These are phyloP conservation scores for Grammomys dolichurus DNA, from an alignment of 2,113 vertebrate species.

Conservation along the genomic window DNA sequence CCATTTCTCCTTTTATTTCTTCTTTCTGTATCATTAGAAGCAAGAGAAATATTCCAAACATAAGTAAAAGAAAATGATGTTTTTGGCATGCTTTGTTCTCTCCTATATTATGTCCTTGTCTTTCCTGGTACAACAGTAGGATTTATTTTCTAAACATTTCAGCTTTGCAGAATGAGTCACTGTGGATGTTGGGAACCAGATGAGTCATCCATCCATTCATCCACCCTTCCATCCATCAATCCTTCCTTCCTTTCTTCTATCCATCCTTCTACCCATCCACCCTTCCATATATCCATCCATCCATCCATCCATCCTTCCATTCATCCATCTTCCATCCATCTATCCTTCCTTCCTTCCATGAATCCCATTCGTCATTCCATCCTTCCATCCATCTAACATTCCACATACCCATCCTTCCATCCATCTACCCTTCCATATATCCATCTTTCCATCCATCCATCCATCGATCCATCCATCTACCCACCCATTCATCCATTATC, in stretches of 20 bases:
- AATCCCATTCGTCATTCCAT: too few relatives aligned
- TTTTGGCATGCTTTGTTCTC: constrained; percentile 17
- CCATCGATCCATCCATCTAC: too few relatives aligned
- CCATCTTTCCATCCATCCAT: too few relatives aligned
- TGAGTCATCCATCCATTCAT: constrained; percentile 19
- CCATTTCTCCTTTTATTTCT: constrained; percentile 43
- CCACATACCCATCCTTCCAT: too few relatives aligned
- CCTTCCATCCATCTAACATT: too few relatives aligned
- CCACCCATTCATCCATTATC: too few relatives aligned
- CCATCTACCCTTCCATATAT: neutral
- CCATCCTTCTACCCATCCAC: too few relatives aligned
- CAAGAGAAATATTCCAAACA: constrained; percentile 37
- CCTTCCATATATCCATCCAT: too few relatives aligned
- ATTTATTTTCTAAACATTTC: constrained; percentile 71
- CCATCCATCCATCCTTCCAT: too few relatives aligned
- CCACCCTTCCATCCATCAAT: too few relatives aligned
- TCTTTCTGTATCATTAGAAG: constrained; percentile 14
- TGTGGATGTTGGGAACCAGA: constrained; percentile 50
- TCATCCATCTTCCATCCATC: too few relatives aligned
- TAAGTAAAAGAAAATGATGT: constrained; percentile 60
- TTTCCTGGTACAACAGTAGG: constrained; percentile 40
- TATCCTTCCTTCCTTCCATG: too few relatives aligned
- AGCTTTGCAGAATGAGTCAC: constrained; percentile 61
- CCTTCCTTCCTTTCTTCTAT: neutral
- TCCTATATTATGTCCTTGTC: constrained; percentile 37